Conservation (phyloP, 2,797 vertebrate genomes). For the Coilia nasus region DNA sequence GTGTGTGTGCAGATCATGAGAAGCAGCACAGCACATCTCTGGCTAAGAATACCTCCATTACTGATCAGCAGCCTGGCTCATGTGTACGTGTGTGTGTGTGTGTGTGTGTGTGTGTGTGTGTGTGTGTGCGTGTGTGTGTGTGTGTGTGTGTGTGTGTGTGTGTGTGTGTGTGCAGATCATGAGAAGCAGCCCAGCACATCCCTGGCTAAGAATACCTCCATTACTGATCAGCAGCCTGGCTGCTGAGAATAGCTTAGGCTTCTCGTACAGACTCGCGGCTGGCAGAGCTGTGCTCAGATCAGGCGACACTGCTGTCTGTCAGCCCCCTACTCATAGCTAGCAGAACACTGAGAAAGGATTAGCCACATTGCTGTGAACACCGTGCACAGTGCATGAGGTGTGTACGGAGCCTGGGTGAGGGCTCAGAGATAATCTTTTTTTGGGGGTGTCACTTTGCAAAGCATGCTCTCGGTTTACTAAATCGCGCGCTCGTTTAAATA, state of each 20-base stretch:
- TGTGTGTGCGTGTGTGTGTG: too few species aligned
- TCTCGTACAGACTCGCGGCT: background rate
- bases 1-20: too few species aligned
- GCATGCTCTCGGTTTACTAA: too few species aligned
- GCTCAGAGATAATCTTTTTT: too few species aligned
- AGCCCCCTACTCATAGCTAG: background rate
- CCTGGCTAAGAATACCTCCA: slow-evolving; percentile 41
- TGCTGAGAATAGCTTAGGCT: background rate
- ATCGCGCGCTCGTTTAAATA: too few species aligned
- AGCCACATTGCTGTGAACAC: background rate
- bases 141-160: too few species aligned
- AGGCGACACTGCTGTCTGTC: background rate
- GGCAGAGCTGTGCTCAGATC: background rate
- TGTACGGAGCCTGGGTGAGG: too few species aligned
- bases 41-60: too few species aligned
- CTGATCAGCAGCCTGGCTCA: too few species aligned
- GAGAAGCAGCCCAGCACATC: slow-evolving; percentile 43
- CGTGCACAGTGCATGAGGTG: background rate
- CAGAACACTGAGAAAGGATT: too few species aligned
- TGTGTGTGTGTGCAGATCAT: background rate
- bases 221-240: slow-evolving; percentile 22
- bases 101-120: background rate
- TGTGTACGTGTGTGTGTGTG: background rate
- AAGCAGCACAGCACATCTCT: too few species aligned
- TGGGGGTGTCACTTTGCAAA: too few species aligned